phyloP scores from a whole-genome alignment of 2,888 invertebrate species.

The Bellardia pandia region DNA sequence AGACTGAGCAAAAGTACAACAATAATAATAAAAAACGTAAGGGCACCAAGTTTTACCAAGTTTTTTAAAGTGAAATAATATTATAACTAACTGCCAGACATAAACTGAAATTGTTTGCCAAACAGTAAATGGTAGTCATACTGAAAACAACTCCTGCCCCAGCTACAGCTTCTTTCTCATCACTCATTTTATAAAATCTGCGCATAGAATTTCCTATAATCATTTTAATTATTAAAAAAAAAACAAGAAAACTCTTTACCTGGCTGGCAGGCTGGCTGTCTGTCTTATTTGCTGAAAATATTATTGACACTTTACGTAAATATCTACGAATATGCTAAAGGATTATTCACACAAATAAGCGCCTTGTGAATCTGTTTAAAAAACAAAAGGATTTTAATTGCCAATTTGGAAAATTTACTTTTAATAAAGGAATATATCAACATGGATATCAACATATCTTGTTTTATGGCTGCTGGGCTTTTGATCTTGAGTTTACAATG shows the following conservation, averaged over 20 bases:
- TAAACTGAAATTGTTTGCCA: neutral
- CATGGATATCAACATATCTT: slow-evolving; percentile 42
- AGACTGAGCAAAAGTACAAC: neutral
- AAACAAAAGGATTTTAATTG: slow-evolving; percentile 37
- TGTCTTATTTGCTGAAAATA: slow-evolving; percentile 38
- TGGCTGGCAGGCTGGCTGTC: neutral
- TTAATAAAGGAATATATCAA: neutral
- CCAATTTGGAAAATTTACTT: neutral
- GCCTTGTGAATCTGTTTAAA: neutral
- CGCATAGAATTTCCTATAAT: neutral
- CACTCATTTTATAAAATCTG: neutral
- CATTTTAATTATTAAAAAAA: slow-evolving; percentile 29
- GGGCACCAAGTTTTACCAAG: neutral
- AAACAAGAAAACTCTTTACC: slow-evolving; percentile 9
- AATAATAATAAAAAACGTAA: neutral
- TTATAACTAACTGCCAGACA: neutral
- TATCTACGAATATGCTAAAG: slow-evolving; percentile 36
- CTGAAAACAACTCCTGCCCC: too few species aligned
- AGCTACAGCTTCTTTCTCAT: too few species aligned
- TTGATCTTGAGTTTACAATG: slow-evolving; percentile 44
- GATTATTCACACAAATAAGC: slow-evolving; percentile 31
- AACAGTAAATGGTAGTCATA: too few species aligned
- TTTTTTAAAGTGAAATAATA: neutral
- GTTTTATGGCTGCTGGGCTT: slow-evolving; percentile 17
- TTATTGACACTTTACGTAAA: slow-evolving; percentile 11